Evolutionary conservation across 2,113 vertebrate genomes (phyloP).

Genomic region (Gallinago undulata): DNA sequence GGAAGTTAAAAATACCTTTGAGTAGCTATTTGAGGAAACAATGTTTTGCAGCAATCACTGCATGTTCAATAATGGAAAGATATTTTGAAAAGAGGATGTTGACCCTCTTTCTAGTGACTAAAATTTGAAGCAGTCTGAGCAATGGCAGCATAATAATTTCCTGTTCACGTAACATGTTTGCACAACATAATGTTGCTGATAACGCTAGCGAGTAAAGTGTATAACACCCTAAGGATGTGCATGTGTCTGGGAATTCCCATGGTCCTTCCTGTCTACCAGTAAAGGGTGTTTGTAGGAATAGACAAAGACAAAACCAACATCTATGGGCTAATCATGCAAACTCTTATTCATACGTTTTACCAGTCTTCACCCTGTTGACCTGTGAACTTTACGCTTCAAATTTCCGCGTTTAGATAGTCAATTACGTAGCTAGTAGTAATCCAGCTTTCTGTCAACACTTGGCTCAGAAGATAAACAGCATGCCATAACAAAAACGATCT

Average conservation of each 20-base stretch:
- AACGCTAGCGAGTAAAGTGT: background rate
- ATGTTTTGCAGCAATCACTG: background rate
- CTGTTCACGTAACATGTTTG: slow-evolving; percentile 53
- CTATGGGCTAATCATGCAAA: background rate
- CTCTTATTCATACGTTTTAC: background rate
- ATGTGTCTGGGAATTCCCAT: slow-evolving; percentile 47
- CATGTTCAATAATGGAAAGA: background rate
- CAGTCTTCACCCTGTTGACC: background rate
- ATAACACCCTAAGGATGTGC: slow-evolving; percentile 3
- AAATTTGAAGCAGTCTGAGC: slow-evolving; percentile 8
- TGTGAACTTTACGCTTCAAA: background rate
- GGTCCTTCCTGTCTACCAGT: slow-evolving; percentile 18
- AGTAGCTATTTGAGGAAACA: slow-evolving; percentile 7
- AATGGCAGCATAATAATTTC: slow-evolving; percentile 31
- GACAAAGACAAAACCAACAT: background rate
- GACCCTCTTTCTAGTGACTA: slow-evolving; percentile 43
- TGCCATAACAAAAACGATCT: background rate
- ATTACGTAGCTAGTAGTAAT: background rate
- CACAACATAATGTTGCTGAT: slow-evolving; percentile 27
- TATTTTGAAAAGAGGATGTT: slow-evolving; percentile 45
- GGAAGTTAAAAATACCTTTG: background rate
- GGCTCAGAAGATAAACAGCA: background rate
- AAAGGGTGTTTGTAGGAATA: background rate
- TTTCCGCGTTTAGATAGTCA: background rate
- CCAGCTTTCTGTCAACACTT: background rate